These are phyloP conservation scores for Ceyx margarethae DNA, from an alignment of 2,113 vertebrate genomes.

Conservation along the genomic window DNA sequence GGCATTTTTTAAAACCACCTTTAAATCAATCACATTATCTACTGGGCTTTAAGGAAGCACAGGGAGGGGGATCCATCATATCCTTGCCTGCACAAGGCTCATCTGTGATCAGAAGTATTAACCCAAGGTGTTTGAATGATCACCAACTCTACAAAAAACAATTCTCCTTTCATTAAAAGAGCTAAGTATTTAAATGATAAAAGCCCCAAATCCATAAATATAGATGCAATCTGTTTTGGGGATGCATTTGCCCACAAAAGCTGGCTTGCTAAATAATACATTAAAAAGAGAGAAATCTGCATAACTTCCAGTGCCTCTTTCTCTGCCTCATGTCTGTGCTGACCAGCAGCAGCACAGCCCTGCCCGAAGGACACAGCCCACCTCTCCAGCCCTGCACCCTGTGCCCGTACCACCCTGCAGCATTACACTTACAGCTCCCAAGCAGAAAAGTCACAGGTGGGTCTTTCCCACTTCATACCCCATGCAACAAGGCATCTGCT, in stretches of 20 bases:
- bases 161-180: neutral
- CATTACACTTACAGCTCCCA: fast-evolving
- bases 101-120: neutral
- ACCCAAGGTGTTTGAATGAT: neutral
- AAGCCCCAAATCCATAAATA: neutral
- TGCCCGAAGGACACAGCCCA: neutral
- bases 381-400: neutral
- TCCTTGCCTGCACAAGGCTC: neutral
- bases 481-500: neutral
- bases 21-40: neutral
- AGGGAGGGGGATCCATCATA: neutral
- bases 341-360: neutral
- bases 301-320: neutral
- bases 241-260: neutral
- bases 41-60: neutral
- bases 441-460: neutral
- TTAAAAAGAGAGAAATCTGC: neutral
- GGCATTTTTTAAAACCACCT: neutral
- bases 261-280: neutral
- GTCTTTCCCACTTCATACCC: neutral
- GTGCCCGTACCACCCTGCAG: fast-evolving
- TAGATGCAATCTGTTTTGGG: neutral
- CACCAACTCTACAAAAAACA: neutral
- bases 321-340: neutral
- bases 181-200: neutral